A percentile compares a stretch with the other conserved stretches of the same genome.
Evolutionary conservation across 2,888 invertebrate species (phyloP).

Genomic region (Nebria brevicollis): DNA sequence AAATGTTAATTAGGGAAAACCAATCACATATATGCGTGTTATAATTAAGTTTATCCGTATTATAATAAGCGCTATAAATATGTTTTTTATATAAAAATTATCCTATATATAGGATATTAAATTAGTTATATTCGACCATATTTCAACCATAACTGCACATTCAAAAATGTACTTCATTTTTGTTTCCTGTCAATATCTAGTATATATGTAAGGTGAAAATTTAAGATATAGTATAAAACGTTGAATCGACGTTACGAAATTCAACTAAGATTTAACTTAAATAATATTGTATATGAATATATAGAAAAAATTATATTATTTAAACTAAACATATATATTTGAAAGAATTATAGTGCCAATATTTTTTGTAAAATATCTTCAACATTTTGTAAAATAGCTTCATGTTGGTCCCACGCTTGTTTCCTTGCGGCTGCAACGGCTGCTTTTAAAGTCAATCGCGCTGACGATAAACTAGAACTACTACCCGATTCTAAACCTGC

Average conservation of each 20-base stretch:
- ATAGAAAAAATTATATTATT: background rate
- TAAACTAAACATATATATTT: background rate
- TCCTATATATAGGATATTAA: background rate
- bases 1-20: no score
- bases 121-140: background rate
- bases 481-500: slow-evolving; percentile 65
- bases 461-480: slow-evolving; percentile 55
- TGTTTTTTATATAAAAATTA: background rate
- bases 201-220: background rate
- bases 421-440: slow-evolving; percentile 62
- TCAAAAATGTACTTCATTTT: background rate
- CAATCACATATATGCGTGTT: no score
- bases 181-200: background rate
- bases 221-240: background rate
- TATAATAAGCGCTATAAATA: background rate
- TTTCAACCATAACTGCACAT: background rate
- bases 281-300: background rate
- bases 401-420: slow-evolving; percentile 59
- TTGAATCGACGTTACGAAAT: background rate
- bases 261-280: no score
- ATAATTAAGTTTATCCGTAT: background rate
- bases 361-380: slow-evolving; percentile 55
- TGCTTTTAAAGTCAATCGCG: slow-evolving; percentile 57
- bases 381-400: slow-evolving; percentile 57
- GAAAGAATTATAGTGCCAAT: slow-evolving; percentile 32